phyloP scores from a whole-genome alignment of 2,888 invertebrate genomes.

The Synanthedon formicaeformis region DNA sequence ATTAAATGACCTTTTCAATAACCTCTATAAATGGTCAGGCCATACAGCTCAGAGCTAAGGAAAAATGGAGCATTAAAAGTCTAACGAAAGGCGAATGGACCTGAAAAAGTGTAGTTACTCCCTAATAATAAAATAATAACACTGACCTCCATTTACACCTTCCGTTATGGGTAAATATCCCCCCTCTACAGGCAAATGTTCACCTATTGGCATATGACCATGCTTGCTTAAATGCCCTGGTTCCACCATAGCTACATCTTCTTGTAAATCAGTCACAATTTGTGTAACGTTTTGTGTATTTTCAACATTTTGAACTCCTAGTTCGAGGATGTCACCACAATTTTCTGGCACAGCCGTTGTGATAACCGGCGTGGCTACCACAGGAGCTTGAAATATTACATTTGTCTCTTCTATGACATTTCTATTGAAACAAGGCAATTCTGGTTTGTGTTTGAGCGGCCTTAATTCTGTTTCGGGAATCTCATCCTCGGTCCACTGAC shows the following conservation, averaged over 20 bases:
- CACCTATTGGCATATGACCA: slow-evolving; percentile 28
- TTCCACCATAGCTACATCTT: slow-evolving; percentile 44
- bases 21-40: too few relatives aligned
- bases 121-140: too few relatives aligned
- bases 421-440: slow-evolving; percentile 49
- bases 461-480: slow-evolving; percentile 39
- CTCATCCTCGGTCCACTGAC: slow-evolving; percentile 64
- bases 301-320: slow-evolving; percentile 18
- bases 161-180: slow-evolving; percentile 52
- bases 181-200: slow-evolving; percentile 53
- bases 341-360: slow-evolving; percentile 18
- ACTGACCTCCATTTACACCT: slow-evolving; percentile 9
- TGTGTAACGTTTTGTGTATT: neutral
- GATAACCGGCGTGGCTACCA: slow-evolving; percentile 39
- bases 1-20: too few relatives aligned
- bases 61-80: too few relatives aligned
- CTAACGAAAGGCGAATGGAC: too few relatives aligned
- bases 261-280: slow-evolving; percentile 2
- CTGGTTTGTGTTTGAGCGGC: slow-evolving; percentile 14
- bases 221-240: slow-evolving; percentile 26
- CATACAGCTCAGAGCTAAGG: too few relatives aligned
- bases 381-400: slow-evolving; percentile 48
- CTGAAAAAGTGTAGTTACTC: too few relatives aligned
- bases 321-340: slow-evolving; percentile 38
- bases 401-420: slow-evolving; percentile 52